Percentiles rank a stretch among this genome's conserved stretches.
Evolutionary conservation across 2,113 vertebrate genomes (phyloP).

Genomic region (Lampris incognitus): DNA sequence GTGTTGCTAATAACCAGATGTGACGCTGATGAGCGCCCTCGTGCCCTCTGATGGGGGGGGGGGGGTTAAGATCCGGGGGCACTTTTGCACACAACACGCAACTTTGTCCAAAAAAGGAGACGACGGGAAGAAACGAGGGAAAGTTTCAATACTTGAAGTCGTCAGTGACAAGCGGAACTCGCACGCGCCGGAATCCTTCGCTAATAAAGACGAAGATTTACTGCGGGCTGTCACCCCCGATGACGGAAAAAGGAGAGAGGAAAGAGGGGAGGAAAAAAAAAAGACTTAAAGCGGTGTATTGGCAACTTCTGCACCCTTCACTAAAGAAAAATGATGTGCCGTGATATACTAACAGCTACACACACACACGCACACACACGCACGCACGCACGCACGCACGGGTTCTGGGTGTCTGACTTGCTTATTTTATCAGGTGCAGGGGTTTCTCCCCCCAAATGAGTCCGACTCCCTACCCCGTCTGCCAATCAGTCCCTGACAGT

Average conservation of each 20-base stretch:
- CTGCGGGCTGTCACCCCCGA: slow-evolving; percentile 56
- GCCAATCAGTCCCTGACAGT: slow-evolving; percentile 54
- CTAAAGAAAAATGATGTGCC: slow-evolving; percentile 66
- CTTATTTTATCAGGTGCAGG: slow-evolving; percentile 84
- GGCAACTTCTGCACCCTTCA: slow-evolving; percentile 50
- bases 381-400: slow-evolving; percentile 46
- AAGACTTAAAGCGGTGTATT: slow-evolving; percentile 26
- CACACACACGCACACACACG: slow-evolving; percentile 35
- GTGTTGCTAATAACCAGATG: slow-evolving; percentile 58
- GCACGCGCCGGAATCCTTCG: slow-evolving; percentile 29
- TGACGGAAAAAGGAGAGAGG: slow-evolving; percentile 51
- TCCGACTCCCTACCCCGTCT: slow-evolving; percentile 43
- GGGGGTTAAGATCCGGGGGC: slow-evolving; percentile 15
- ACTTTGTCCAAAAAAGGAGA: slow-evolving; percentile 26
- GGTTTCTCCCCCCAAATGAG: slow-evolving; percentile 22
- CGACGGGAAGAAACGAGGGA: not conserved
- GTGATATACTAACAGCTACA: slow-evolving; percentile 36
- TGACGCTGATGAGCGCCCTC: slow-evolving; percentile 45
- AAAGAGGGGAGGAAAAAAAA: slow-evolving; percentile 23
- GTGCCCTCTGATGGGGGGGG: too few species aligned
- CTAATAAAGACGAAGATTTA: slow-evolving; percentile 44
- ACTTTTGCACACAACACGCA: slow-evolving; percentile 44
- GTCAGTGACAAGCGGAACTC: slow-evolving; percentile 24
- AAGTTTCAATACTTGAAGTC: not conserved
- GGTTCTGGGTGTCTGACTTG: slow-evolving; percentile 50